Evolutionary conservation across 2,797 vertebrate species (phyloP), one percentile per base, ranked within the genome.

Genomic region (Selene dorsalis): DNA sequence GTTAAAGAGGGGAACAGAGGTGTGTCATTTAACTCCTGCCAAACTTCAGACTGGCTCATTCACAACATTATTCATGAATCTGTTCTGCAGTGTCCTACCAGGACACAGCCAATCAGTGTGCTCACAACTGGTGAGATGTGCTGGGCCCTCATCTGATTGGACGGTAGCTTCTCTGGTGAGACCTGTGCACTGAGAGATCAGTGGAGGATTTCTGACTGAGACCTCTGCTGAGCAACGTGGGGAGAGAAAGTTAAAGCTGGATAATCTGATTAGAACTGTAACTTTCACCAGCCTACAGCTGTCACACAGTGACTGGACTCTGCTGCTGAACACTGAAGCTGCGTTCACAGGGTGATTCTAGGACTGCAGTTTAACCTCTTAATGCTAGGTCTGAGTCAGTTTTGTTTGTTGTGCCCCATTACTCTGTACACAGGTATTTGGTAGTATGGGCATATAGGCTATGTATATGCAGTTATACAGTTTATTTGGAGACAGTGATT

Each of bases 51-150:
- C 28, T 43, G 56, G 47, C 53, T 73, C 53, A 77, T 63, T 43
- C 11, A 3, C 30, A 0, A 39, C 32, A 79, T 61, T 71, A 83
- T 83, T 81, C 72, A 79, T 75, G 64, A 77, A n/a, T 52, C 39
- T 41, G 78, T 14, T 52, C 55, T 61, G 48, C 62, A 52, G 58
- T 69, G 17, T 66, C 81, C 66, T 16, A 69, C 50, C 22, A 14
- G 50, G 28, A 53, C 3, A 72, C 1, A 79, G 69, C 92, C 92
- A 89, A 91, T 92, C 83, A 73, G 77, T 30, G 24, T 11, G 1
- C 62, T 57, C 60, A 30, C 63, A 68, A 9, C 87, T 91, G 87
- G 88, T 87, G 87, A 86, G 90, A 92, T 83, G 80, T 79, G 78
- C 76, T 77, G 84, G 73, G 75, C 68, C 10, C 17, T 18, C 13